phyloP scores from a whole-genome alignment of 2,113 vertebrate species.

The Spea bombifrons region DNA sequence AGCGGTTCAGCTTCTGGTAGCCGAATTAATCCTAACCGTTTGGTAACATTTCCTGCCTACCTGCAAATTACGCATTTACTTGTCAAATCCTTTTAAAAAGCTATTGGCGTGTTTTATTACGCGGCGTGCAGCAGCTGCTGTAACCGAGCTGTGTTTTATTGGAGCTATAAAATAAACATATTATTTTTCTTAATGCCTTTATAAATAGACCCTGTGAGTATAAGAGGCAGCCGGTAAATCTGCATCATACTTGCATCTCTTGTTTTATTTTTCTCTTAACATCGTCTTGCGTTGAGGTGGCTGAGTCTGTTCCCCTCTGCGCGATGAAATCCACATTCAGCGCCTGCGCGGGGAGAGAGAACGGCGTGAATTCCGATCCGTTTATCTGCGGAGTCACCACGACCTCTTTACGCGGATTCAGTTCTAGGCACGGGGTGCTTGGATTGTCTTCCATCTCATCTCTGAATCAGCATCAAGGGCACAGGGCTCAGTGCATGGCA shows the following conservation, averaged over 20 bases:
- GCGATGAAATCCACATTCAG: conserved; percentile 20
- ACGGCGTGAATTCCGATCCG: background rate
- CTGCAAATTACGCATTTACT: background rate
- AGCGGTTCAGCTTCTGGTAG: no score
- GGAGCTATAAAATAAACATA: background rate
- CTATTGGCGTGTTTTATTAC: background rate
- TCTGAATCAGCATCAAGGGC: conserved; percentile 43
- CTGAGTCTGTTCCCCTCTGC: conserved; percentile 4
- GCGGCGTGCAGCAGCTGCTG: background rate
- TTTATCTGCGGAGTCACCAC: conserved; percentile 2
- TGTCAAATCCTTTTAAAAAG: background rate
- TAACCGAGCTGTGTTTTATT: background rate
- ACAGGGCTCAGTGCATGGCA: conserved; percentile 50
- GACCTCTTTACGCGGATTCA: no score
- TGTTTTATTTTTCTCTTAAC: background rate
- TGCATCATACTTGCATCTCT: background rate
- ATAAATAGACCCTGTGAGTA: background rate
- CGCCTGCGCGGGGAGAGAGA: background rate
- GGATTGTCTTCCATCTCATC: no score
- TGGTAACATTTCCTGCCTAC: no score
- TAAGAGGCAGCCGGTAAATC: background rate
- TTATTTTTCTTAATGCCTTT: background rate
- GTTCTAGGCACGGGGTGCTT: no score
- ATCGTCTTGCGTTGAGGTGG: conserved; percentile 3
- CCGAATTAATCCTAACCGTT: no score